These are phyloP conservation scores for Cerastis rubricosa DNA, from an alignment of 2,888 invertebrate genomes.

Conservation along the genomic window DNA sequence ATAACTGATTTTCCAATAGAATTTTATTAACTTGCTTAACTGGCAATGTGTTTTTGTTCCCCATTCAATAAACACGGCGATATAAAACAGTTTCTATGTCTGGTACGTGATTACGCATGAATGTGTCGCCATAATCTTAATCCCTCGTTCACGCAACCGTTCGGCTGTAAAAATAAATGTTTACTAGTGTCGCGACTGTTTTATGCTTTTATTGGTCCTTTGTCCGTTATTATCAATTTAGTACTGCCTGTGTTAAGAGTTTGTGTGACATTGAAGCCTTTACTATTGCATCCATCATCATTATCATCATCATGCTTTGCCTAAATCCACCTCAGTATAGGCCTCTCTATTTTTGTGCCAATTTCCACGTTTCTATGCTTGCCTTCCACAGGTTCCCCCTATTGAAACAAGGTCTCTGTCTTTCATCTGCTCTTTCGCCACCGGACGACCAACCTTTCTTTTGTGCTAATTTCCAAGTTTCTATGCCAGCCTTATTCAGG, in stretches of 20 bases:
- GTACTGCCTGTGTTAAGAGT: not conserved
- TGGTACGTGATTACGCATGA: slow-evolving; percentile 62
- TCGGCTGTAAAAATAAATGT: slow-evolving; percentile 51
- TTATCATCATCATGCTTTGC: not conserved
- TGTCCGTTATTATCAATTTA: slow-evolving; percentile 10
- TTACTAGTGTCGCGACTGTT: slow-evolving; percentile 6
- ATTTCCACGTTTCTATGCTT: not conserved
- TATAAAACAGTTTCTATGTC: slow-evolving; percentile 51
- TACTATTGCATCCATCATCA: not conserved
- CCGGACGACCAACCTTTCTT: too few relatives aligned
- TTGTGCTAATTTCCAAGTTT: too few relatives aligned
- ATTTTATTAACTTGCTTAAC: slow-evolving; percentile 26
- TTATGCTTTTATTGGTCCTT: slow-evolving; percentile 35
- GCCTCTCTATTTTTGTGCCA: not conserved
- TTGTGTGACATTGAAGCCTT: not conserved
- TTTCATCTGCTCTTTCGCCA: not conserved
- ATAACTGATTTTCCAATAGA: slow-evolving; percentile 8
- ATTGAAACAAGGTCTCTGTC: too few relatives aligned
- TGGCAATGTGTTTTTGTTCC: slow-evolving; percentile 28
- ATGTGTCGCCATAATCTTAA: slow-evolving; percentile 45
- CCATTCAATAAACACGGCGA: slow-evolving; percentile 35
- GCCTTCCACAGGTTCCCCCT: not conserved
- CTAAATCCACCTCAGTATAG: not conserved
- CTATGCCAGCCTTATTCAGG: not conserved
- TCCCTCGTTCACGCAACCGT: slow-evolving; percentile 37